Evolutionary conservation across 1,140 invertebrate species (phyloP).

Genomic region (Samia ricini): DNA sequence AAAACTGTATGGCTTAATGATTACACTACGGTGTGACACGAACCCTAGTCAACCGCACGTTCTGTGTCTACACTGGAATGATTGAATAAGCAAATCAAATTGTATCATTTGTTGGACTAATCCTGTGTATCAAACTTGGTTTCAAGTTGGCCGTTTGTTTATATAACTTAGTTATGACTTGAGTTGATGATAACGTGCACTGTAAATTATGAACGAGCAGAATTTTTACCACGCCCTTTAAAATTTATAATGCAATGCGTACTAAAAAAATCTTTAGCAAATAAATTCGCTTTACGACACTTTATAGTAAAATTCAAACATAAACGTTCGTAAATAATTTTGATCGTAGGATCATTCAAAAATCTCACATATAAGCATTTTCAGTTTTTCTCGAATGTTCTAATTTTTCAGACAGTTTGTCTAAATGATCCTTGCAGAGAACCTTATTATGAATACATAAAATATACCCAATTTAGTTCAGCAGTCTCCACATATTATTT

Average conservation of each 20-base stretch:
- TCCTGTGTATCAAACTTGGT: conserved; percentile 16
- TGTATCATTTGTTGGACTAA: conserved; percentile 13
- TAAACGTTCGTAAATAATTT: too few species aligned
- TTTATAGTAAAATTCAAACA: too few species aligned
- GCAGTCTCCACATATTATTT: too few species aligned
- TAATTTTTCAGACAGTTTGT: too few species aligned
- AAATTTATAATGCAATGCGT: neutral
- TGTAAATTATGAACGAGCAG: neutral
- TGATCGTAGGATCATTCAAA: too few species aligned
- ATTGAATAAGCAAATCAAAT: conserved; percentile 35
- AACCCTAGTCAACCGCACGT: neutral
- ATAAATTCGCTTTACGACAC: too few species aligned
- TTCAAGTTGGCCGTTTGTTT: conserved; percentile 11
- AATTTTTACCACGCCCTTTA: neutral
- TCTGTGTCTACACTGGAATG: conserved; percentile 12
- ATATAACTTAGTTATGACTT: neutral
- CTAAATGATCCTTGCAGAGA: too few species aligned
- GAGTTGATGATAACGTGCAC: neutral
- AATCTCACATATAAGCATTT: too few species aligned
- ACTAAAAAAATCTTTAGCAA: too few species aligned
- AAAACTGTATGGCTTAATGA: neutral
- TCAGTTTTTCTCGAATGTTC: too few species aligned
- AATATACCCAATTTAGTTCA: too few species aligned
- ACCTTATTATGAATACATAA: too few species aligned
- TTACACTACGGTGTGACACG: conserved; percentile 12